A percentile compares a stretch with the other conserved stretches of the same genome.
Conservation (phyloP, 2,888 invertebrate genomes). For the Drosophila barbarae region DNA sequence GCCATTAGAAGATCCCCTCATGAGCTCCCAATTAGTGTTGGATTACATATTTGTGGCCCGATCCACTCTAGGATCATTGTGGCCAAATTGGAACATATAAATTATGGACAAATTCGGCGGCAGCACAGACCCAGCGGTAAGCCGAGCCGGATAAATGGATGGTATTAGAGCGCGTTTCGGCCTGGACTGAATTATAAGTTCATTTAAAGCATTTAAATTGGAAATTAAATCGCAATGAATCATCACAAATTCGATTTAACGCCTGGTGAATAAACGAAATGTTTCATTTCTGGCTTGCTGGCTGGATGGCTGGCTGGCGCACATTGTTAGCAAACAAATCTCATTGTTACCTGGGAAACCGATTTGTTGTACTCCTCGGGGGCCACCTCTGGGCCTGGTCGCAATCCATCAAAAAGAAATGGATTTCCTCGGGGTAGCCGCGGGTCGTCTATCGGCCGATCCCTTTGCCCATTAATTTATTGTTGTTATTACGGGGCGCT, state of each 20-base stretch:
- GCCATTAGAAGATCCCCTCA: conserved; percentile 65
- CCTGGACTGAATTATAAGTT: conserved; percentile 30
- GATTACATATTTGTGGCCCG: conserved; percentile 67
- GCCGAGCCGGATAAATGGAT: conserved; percentile 37
- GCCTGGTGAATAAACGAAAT: conserved; percentile 60
- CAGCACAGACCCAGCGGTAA: neutral
- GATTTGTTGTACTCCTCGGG: conserved; percentile 50
- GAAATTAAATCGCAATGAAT: conserved; percentile 66
- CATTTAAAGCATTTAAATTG: conserved; percentile 53
- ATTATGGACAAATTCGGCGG: conserved; percentile 45
- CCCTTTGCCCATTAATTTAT: conserved; percentile 64
- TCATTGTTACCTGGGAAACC: conserved; percentile 55
- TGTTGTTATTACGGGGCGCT: conserved; percentile 65
- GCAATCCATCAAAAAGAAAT: conserved; percentile 59
- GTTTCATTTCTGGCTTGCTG: conserved; percentile 1
- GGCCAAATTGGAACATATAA: conserved; percentile 52
- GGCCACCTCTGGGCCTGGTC: conserved; percentile 29
- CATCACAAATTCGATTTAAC: conserved; percentile 61
- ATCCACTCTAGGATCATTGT: conserved; percentile 54
- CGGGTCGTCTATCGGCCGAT: conserved; percentile 59
- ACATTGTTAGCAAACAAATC: conserved; percentile 59
- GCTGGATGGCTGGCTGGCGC: conserved; percentile 19
- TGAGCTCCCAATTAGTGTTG: conserved; percentile 73
- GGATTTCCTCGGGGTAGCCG: conserved; percentile 30
- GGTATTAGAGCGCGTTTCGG: conserved; percentile 11